Conservation (phyloP, 2,888 invertebrate species). For the Limnephilus lunatus region DNA sequence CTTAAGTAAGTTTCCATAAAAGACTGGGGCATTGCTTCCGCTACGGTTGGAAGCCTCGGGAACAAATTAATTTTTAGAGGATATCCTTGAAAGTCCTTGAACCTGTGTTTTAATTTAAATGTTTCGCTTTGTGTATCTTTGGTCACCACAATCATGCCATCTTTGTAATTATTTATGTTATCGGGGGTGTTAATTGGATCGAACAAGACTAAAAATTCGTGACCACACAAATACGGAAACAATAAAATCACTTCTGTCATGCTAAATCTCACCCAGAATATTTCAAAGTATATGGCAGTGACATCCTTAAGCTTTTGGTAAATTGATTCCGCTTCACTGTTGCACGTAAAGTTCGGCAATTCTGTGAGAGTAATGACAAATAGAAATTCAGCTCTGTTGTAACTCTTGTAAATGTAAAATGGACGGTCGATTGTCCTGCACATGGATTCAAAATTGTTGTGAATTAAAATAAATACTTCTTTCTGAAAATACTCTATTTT, state of each 20-base stretch:
- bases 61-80: constrained; percentile 70
- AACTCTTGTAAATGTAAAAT: neutral
- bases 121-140: constrained; percentile 6
- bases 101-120: constrained; percentile 2
- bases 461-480: neutral
- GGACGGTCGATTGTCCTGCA: neutral
- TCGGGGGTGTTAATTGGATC: neutral
- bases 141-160: constrained; percentile 31
- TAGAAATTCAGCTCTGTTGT: constrained; percentile 24
- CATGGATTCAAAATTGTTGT: neutral
- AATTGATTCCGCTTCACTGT: neutral
- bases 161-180: constrained; percentile 9
- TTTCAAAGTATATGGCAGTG: constrained; percentile 17
- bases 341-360: neutral
- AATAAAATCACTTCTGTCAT: constrained; percentile 36
- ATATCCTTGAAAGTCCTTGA: constrained; percentile 69
- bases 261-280: constrained; percentile 38
- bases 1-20: constrained; percentile 66
- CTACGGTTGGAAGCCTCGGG: constrained; percentile 68
- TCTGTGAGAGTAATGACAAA: neutral
- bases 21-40: constrained; percentile 65
- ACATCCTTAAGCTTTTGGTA: constrained; percentile 9
- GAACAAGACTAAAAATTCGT: constrained; percentile 26
- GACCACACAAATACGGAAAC: constrained; percentile 45
- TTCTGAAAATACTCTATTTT: neutral